These are phyloP conservation scores for Apodemia duryi DNA, from an alignment of 2,888 invertebrate genomes.

Conservation along the genomic window DNA sequence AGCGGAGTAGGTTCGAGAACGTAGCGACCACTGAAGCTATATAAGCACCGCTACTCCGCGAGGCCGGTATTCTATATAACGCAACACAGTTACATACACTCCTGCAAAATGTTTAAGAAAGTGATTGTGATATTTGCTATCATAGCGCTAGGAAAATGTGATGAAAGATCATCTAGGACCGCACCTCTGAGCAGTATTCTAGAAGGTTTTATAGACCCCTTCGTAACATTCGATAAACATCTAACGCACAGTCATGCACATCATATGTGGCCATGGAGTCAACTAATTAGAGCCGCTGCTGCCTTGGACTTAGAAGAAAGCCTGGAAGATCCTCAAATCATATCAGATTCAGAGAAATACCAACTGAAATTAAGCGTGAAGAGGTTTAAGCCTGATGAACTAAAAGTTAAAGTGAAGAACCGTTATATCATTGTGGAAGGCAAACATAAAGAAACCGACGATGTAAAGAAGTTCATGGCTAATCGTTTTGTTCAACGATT, in stretches of 20 bases:
- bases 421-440: constrained; percentile 63
- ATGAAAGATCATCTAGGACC: constrained; percentile 42
- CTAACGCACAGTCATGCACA: constrained; percentile 58
- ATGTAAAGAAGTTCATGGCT: constrained; percentile 49
- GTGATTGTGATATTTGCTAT: constrained; percentile 46
- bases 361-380: constrained; percentile 57
- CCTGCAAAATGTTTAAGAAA: constrained; percentile 52
- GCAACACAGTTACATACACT: constrained; percentile 23
- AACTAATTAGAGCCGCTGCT: constrained; percentile 57
- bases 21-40: constrained; percentile 51
- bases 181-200: constrained; percentile 16
- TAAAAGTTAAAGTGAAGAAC: constrained; percentile 64
- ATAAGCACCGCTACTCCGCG: constrained; percentile 46
- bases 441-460: constrained; percentile 51
- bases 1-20: constrained; percentile 64
- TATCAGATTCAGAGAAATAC: constrained; percentile 54
- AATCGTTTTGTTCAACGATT: constrained; percentile 69
- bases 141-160: constrained; percentile 41
- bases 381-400: constrained; percentile 60
- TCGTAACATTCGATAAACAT: constrained; percentile 56
- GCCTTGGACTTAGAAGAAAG: constrained; percentile 51
- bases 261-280: constrained; percentile 69
- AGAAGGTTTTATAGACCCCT: constrained; percentile 49
- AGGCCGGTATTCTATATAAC: constrained; percentile 42
- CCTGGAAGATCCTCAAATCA: constrained; percentile 59